phyloP scores from a whole-genome alignment of 2,888 invertebrate species.

The Hydraecia micacea region DNA sequence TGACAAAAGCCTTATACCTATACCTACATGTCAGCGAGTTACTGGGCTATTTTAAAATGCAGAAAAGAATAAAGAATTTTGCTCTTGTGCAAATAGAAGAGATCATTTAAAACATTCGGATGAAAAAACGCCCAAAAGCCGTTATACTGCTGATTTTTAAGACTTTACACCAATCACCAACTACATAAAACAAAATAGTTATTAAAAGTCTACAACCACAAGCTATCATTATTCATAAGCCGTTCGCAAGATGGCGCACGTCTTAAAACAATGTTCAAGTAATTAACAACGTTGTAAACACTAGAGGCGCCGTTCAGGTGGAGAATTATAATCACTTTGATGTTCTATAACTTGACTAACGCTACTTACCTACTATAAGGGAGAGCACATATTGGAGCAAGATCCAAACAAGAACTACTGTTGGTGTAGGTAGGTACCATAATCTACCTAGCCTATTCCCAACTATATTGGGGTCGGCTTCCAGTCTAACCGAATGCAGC shows the following conservation, averaged over 20 bases:
- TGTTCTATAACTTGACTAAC: slow-evolving; percentile 3
- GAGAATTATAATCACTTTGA: slow-evolving; percentile 40
- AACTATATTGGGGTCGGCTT: neutral
- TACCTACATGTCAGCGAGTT: neutral
- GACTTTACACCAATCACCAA: neutral
- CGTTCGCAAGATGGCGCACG: slow-evolving; percentile 33
- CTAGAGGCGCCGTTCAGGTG: slow-evolving; percentile 26
- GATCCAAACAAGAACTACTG: neutral
- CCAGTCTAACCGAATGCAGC: neutral
- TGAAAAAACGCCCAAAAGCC: neutral
- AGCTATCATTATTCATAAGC: slow-evolving; percentile 27
- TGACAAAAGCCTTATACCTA: neutral
- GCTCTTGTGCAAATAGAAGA: neutral
- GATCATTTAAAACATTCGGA: neutral
- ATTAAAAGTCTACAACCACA: neutral
- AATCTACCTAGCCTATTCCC: too few species aligned
- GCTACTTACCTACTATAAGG: slow-evolving; percentile 8
- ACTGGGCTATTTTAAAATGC: neutral
- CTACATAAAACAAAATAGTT: neutral
- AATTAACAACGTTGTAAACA: slow-evolving; percentile 60
- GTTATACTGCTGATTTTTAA: neutral
- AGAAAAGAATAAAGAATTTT: neutral
- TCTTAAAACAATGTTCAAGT: slow-evolving; percentile 55
- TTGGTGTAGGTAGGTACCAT: neutral
- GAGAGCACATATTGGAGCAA: neutral